phyloP scores from a whole-genome alignment of 2,888 invertebrate species.

The Drosophila rellima region DNA sequence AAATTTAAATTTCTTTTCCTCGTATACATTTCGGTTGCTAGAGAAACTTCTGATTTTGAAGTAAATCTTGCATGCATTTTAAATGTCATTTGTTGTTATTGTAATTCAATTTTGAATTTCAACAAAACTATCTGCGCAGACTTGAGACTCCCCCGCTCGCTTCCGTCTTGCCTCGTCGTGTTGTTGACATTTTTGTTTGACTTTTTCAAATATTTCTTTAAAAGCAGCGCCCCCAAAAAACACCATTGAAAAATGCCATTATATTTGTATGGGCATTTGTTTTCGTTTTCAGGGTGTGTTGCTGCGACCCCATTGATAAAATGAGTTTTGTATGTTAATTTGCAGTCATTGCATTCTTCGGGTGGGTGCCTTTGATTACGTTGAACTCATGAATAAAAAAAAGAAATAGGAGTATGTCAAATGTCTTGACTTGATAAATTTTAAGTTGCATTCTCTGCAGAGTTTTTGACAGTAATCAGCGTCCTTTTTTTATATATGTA shows the following conservation, averaged over 20 bases:
- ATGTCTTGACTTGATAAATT: conserved; percentile 26
- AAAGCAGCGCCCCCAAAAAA: conserved; percentile 43
- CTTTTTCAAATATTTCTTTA: conserved; percentile 64
- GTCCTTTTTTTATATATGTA: background rate
- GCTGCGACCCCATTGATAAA: conserved; percentile 66
- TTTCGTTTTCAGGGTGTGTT: conserved; percentile 68
- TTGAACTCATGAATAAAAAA: conserved; percentile 12
- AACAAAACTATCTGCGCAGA: conserved; percentile 8
- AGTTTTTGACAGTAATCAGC: background rate
- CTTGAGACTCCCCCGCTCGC: conserved; percentile 9
- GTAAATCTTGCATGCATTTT: conserved; percentile 22
- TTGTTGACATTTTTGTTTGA: conserved; percentile 79
- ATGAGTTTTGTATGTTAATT: conserved; percentile 75
- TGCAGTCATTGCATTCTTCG: conserved; percentile 66
- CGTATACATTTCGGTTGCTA: background rate
- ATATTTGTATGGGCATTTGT: conserved; percentile 34
- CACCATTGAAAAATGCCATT: conserved; percentile 49
- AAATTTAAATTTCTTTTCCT: background rate
- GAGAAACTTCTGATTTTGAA: background rate
- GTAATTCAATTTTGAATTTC: conserved; percentile 48
- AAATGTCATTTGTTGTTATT: conserved; percentile 60
- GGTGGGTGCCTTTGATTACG: conserved; percentile 21
- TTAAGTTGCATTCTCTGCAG: background rate
- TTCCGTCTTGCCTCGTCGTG: conserved; percentile 16
- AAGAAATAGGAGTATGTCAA: conserved; percentile 13